Percentiles rank a stretch among this genome's conserved stretches.
Conservation (phyloP, 37 sponge, comb jelly and placozoan species). For the Cladorhizidae sp. region DNA sequence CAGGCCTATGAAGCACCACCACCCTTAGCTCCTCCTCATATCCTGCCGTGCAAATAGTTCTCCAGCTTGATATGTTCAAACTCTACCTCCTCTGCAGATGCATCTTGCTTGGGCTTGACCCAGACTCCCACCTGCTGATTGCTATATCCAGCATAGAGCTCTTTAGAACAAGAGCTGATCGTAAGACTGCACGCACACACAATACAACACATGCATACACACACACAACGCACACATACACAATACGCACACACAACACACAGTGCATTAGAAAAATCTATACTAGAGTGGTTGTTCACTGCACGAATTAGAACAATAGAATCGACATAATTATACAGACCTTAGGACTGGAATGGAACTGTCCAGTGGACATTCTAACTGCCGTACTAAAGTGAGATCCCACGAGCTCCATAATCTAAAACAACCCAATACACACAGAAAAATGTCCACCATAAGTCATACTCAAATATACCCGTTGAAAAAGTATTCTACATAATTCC, state of each 20-base stretch:
- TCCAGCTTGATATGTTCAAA: slow-evolving; percentile 36
- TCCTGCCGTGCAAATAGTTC: slow-evolving; percentile 24
- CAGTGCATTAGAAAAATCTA: too few species aligned
- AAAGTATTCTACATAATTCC: neutral
- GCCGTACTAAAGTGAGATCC: slow-evolving; percentile 60
- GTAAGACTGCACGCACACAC: slow-evolving; percentile 38
- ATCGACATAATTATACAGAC: slow-evolving; percentile 22
- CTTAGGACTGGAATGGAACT: slow-evolving; percentile 65
- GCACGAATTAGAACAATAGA: too few species aligned
- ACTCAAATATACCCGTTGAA: neutral
- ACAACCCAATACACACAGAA: neutral
- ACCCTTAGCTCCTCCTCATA: too few species aligned
- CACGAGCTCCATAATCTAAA: slow-evolving; percentile 82
- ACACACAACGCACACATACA: neutral
- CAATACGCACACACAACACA: neutral
- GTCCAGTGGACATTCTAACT: slow-evolving; percentile 51
- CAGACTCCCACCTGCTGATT: slow-evolving; percentile 59
- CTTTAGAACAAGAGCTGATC: slow-evolving; percentile 68
- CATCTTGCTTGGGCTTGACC: slow-evolving; percentile 64
- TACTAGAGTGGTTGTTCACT: too few species aligned
- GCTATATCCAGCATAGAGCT: slow-evolving; percentile 77
- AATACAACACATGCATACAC: neutral
- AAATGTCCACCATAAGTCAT: neutral
- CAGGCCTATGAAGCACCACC: too few species aligned
- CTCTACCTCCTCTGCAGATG: slow-evolving; percentile 14